A percentile compares a stretch with the other conserved stretches of the same genome.
These are phyloP conservation scores for Chionis minor DNA, from an alignment of 2,113 vertebrate species.

Conservation along the genomic window DNA sequence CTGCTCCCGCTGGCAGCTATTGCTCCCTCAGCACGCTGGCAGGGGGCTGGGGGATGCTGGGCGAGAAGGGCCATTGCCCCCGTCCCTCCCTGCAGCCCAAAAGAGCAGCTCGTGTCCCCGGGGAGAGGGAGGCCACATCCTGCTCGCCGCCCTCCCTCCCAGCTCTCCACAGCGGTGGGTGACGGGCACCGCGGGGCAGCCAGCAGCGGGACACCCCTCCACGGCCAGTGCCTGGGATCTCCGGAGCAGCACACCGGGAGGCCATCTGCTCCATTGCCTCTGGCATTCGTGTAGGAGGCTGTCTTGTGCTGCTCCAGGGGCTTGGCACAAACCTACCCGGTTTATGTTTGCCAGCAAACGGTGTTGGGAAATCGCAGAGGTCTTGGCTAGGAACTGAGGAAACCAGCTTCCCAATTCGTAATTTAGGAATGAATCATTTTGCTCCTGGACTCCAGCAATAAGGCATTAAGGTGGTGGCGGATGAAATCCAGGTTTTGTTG, in stretches of 20 bases:
- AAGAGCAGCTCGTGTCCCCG: accelerated
- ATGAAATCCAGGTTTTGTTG: background rate
- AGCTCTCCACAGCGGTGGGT: accelerated
- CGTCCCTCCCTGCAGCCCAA: background rate
- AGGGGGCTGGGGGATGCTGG: background rate
- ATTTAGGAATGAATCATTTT: background rate
- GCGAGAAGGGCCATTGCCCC: accelerated
- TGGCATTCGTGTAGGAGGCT: background rate
- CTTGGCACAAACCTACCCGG: background rate
- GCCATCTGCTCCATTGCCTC: background rate
- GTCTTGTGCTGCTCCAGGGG: background rate
- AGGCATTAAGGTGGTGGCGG: background rate
- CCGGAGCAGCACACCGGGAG: background rate
- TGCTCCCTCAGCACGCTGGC: accelerated
- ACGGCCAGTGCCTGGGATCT: accelerated
- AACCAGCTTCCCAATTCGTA: background rate
- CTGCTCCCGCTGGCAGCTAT: background rate
- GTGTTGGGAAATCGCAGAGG: background rate
- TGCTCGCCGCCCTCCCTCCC: background rate
- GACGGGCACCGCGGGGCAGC: accelerated
- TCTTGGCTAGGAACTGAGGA: background rate
- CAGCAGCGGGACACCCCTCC: background rate
- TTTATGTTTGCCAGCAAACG: background rate
- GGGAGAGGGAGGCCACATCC: background rate
- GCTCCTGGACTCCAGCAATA: background rate